Evolutionary conservation across 2,113 vertebrate genomes (phyloP), one percentile per base, ranked within the genome.

Genomic region (Asarcornis scutulata): DNA sequence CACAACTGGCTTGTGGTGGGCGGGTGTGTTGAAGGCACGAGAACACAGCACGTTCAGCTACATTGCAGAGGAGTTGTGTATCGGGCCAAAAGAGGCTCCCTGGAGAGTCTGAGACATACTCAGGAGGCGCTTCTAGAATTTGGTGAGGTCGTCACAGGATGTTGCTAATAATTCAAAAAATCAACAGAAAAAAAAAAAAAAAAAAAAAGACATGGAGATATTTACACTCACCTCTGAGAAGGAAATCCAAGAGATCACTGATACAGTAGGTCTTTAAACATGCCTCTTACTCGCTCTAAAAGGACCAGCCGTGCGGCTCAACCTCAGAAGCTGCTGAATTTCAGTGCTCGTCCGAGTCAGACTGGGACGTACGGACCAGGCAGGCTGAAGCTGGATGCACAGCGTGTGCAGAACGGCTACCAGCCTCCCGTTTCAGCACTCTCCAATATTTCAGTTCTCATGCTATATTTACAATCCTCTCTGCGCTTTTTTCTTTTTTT

Each of bases 41-140:
- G 96, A 97, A 95, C 95, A 96, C 95, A 95, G 95, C 95, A 93
- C 92, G 95, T 95, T 97, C 85, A 96, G 91, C 95, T 94, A 93
- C 95, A 94, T 88, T 95, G 95, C 96, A 81, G 94, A 95, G 94
- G 94, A 94, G 95, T 60, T 94, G 95, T 29, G 91, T 88, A 94
- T 91, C 94, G 73, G 94, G 93, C 93, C 94, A 91, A 95, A 97
- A 94, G 87, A 96, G 95, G 95, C 91, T 97, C 95, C 95, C 93
- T 8, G 95, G 84, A 96, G 94, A 93, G 95, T 94, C 90, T 95
- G 94, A 93, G 95, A 89, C 95, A 94, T 25, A 67, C 93, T 94
- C 89, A 72, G 96, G 94, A 94, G 90, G 88, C 68, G 75, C 93
- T 95, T 90, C 92, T 95, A 96, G 46, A 93, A 95, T 89, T 94